A percentile compares a stretch with the other conserved stretches of the same genome.
These are phyloP conservation scores for Cyrtonyx montezumae DNA, from an alignment of 2,113 vertebrate species.

Conservation along the genomic window DNA sequence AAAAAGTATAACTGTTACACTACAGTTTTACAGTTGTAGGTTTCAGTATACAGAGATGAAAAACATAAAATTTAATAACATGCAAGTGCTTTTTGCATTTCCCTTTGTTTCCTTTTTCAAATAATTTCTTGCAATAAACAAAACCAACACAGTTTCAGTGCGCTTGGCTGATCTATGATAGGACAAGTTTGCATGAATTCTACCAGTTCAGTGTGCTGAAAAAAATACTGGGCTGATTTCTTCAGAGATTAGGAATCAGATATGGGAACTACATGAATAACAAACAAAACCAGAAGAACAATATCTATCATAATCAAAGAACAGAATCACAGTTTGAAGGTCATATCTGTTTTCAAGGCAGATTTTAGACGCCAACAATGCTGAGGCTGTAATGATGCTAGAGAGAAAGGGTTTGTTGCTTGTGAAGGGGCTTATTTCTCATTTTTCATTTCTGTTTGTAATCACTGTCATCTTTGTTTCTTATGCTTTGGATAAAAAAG, in stretches of 20 bases:
- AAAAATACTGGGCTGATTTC: not conserved
- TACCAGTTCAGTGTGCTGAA: not conserved
- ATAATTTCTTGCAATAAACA: conserved; percentile 1
- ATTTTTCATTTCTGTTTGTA: conserved; percentile 84
- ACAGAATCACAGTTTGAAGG: conserved; percentile 26
- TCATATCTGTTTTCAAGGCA: not conserved
- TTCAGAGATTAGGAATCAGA: not conserved
- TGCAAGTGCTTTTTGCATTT: not conserved
- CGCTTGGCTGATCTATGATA: not conserved
- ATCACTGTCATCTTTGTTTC: conserved; percentile 83
- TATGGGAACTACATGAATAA: not conserved
- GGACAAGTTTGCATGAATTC: not conserved
- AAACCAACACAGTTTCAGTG: not conserved
- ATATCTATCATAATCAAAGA: conserved; percentile 29
- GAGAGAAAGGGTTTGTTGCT: conserved; percentile 33
- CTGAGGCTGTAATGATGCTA: not conserved
- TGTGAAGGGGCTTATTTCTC: conserved; percentile 53
- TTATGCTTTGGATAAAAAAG: conserved; percentile 80
- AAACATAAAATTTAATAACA: not conserved
- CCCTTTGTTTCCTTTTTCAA: not conserved
- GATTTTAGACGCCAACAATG: not conserved
- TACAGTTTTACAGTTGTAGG: not conserved
- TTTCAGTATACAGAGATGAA: not conserved
- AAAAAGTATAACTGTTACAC: not conserved
- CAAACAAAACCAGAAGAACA: not conserved